Evolutionary conservation across 2,888 invertebrate genomes (phyloP), one percentile per base, ranked within the genome.

Genomic region (Holacanthella duospinosa): DNA sequence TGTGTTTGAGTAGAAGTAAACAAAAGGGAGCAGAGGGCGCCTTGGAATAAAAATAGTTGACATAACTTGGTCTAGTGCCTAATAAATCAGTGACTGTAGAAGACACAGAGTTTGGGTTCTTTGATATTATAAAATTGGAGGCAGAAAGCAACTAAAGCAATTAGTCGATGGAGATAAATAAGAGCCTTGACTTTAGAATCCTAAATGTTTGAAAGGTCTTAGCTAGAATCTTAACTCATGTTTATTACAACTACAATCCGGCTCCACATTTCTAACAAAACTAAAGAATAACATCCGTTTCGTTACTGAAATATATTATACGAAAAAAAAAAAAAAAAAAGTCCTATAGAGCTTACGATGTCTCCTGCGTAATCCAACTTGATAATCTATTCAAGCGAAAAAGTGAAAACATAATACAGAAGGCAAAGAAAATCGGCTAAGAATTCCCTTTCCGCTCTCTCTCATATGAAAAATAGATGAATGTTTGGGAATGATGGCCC

Each of bases 101-200:
- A 48, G 48, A 48, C 21, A 16, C 16, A 9, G 36, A 36, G 16
- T 21, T 21, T n/a, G 48, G 12, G 16, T 48, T 4, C 48, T 48
- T 48, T 21, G 48, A 48, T 48, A 48, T 48, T 4, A 48, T 9
- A 48, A 21, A 48, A 48, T 48, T 48, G 48, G 48, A 36, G 36
- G 9, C 6, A 9, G 36, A 36, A 16, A 36, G 36, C 36, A 16
- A 48, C 48, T 48, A 48, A 48, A 48, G 48, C 48, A 48, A 48
- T 48, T 48, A 48, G 48, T 48, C 48, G 12, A 48, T 48, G 48
- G 21, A 48, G 48, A 48, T 48, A 48, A 48, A 48, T 48, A 48
- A 48, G 19, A 21, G 48, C 48, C 4, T 21, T 48, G 21, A 48
- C 48, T 48, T 21, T n/a, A 4, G 48, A 9, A 48, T 48, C n/a